Evolutionary conservation across 2,797 vertebrate genomes (phyloP).

Genomic region (Setipinna tenuifilis): DNA sequence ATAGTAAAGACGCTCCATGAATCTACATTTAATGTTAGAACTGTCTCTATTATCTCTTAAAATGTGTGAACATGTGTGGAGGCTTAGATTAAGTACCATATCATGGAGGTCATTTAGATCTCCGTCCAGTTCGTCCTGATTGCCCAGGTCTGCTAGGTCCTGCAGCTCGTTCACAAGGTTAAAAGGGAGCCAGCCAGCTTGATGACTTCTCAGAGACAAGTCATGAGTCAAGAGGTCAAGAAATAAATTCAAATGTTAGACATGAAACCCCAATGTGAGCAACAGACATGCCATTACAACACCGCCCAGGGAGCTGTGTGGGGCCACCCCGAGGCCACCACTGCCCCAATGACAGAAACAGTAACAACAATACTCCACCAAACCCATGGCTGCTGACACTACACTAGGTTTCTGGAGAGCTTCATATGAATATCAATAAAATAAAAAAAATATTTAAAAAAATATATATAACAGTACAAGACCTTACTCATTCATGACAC

Average conservation of each 20-base stretch:
- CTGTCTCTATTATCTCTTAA: background rate
- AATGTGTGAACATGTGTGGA: background rate
- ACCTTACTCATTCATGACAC: too few relatives aligned
- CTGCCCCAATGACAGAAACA: too few relatives aligned
- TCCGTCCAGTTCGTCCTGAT: constrained; percentile 79
- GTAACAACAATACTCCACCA: too few relatives aligned
- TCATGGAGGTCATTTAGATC: constrained; percentile 85
- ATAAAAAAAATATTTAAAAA: too few relatives aligned
- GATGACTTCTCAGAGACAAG: constrained; percentile 76
- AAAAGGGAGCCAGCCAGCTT: constrained; percentile 95
- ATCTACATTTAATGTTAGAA: background rate
- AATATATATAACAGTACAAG: too few relatives aligned
- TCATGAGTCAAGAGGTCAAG: background rate
- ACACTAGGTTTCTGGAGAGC: too few relatives aligned
- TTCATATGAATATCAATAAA: too few relatives aligned
- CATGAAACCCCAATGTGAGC: background rate
- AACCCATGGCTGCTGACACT: too few relatives aligned
- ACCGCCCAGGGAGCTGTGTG: too few relatives aligned
- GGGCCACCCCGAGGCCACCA: too few relatives aligned
- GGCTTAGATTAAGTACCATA: constrained; percentile 70
- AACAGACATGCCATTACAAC: too few relatives aligned
- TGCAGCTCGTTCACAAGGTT: constrained; percentile 87
- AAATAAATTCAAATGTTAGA: background rate
- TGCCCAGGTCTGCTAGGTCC: constrained; percentile 74
- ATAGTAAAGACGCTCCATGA: too few relatives aligned